These are phyloP conservation scores for Serranochromis macrocephalus DNA, from an alignment of 2,113 vertebrate genomes.

Conservation along the genomic window DNA sequence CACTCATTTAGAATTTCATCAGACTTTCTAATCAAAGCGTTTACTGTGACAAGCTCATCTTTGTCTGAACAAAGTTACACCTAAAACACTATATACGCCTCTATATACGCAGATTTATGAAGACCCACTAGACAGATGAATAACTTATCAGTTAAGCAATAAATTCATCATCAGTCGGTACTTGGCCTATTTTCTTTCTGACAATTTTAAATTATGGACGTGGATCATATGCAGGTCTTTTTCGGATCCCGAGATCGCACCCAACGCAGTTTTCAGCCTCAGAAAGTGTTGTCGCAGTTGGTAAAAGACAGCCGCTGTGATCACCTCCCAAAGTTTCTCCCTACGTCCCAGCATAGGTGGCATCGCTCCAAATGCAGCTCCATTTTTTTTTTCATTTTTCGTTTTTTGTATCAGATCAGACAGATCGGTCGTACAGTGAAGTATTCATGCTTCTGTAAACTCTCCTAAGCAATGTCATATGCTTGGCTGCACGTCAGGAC, in stretches of 20 bases:
- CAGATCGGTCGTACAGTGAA: neutral
- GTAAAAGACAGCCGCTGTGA: neutral
- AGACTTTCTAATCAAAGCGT: neutral
- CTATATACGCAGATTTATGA: neutral
- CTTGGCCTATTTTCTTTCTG: neutral
- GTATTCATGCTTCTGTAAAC: neutral
- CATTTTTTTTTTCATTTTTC: neutral
- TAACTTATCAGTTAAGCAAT: neutral
- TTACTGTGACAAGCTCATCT: neutral
- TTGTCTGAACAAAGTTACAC: neutral
- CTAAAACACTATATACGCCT: neutral
- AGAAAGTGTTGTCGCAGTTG: slow-evolving; percentile 21
- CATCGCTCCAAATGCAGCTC: slow-evolving; percentile 14
- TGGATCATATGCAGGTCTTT: neutral
- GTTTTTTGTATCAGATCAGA: neutral
- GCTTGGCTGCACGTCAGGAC: neutral
- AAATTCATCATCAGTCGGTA: neutral
- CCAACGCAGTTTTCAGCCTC: neutral
- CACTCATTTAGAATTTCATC: neutral
- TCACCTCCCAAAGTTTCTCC: slow-evolving; percentile 34
- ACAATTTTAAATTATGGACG: neutral
- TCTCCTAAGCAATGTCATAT: neutral
- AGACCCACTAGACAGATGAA: neutral
- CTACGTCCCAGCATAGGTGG: slow-evolving; percentile 25
- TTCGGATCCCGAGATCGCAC: neutral